Conservation (phyloP, 2,797 vertebrate species). For the Myripristis jacobus region DNA sequence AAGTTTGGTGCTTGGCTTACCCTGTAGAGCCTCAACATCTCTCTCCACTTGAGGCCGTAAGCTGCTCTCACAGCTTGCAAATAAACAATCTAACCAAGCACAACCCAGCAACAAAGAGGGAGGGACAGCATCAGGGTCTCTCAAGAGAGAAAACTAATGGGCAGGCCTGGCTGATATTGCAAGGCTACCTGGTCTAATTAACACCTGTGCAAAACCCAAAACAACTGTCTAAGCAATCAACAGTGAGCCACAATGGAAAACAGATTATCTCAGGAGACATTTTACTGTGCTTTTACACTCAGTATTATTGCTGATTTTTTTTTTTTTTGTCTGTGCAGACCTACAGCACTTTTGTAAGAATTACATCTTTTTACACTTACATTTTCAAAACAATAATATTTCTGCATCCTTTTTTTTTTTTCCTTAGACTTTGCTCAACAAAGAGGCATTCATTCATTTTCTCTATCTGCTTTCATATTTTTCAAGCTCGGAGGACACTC, state of each 20-base stretch:
- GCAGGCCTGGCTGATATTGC: slow-evolving; percentile 12
- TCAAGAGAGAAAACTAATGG: slow-evolving; percentile 32
- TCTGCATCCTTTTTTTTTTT: too few relatives aligned
- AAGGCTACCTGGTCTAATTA: slow-evolving; percentile 63
- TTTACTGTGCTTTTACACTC: slow-evolving; percentile 13
- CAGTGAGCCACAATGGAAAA: slow-evolving; percentile 26
- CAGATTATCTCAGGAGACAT: slow-evolving; percentile 21
- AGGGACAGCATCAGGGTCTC: slow-evolving; percentile 27
- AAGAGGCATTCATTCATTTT: too few relatives aligned
- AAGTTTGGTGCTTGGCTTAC: slow-evolving; percentile 23
- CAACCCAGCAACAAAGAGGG: slow-evolving; percentile 21
- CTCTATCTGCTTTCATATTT: too few relatives aligned
- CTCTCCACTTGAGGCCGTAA: slow-evolving; percentile 12
- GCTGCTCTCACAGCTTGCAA: slow-evolving; percentile 14
- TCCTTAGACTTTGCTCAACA: too few relatives aligned
- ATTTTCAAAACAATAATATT: too few relatives aligned
- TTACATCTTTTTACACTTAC: too few relatives aligned
- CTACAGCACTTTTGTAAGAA: too few relatives aligned
- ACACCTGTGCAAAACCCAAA: slow-evolving; percentile 65
- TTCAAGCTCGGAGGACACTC: too few relatives aligned
- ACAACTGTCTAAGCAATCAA: slow-evolving; percentile 52
- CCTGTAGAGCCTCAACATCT: slow-evolving; percentile 42
- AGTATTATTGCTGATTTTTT: background rate
- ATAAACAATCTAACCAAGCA: slow-evolving; percentile 26
- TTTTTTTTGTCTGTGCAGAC: background rate